These are phyloP conservation scores for Eupleurogrammus muticus DNA, from an alignment of 2,797 vertebrate genomes.

Conservation along the genomic window DNA sequence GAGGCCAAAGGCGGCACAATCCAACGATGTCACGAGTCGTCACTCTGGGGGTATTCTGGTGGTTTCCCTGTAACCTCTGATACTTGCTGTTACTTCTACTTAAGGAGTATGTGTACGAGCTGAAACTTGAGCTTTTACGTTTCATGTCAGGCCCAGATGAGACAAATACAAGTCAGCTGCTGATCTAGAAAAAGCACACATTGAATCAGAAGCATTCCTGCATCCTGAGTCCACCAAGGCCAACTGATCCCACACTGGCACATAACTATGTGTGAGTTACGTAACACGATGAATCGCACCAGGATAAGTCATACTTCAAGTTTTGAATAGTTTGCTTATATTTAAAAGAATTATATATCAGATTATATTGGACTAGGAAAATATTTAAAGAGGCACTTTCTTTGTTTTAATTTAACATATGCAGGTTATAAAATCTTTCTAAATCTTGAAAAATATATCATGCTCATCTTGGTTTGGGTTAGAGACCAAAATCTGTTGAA, in stretches of 20 bases:
- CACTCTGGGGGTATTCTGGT: neutral
- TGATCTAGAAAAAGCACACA: neutral
- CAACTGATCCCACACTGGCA: neutral
- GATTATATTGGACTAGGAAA: neutral
- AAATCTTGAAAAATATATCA: too few species aligned
- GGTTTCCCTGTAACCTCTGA: neutral
- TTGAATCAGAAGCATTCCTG: neutral
- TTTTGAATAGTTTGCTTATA: neutral
- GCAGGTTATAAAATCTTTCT: neutral
- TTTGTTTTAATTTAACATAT: neutral
- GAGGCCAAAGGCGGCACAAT: slow-evolving; percentile 8
- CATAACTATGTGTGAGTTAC: neutral
- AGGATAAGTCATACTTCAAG: neutral
- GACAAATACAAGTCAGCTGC: neutral
- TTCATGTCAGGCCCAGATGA: neutral
- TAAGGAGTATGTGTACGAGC: neutral
- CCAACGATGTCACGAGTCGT: neutral
- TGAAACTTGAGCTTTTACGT: neutral
- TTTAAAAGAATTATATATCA: too few species aligned
- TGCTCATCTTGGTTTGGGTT: too few species aligned
- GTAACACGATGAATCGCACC: neutral
- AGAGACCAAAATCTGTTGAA: too few species aligned
- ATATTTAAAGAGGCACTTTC: neutral
- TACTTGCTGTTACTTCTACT: neutral
- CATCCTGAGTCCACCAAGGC: neutral